Evolutionary conservation across 2,888 invertebrate species (phyloP).

Genomic region (Muscina levida): DNA sequence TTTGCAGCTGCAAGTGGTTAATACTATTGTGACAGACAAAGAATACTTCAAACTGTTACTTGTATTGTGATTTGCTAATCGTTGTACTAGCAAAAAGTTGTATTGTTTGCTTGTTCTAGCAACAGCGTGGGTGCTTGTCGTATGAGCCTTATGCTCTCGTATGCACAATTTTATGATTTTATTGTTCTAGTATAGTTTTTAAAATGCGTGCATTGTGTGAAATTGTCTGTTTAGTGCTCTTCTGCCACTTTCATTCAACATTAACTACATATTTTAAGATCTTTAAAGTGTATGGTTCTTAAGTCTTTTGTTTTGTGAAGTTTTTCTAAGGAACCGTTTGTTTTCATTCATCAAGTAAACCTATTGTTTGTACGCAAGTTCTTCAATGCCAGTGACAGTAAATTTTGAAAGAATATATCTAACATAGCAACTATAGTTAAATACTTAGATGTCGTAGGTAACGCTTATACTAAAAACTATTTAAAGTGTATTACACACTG

Average conservation of each 20-base stretch:
- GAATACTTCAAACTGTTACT: not conserved
- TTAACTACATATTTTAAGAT: not conserved
- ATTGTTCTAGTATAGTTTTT: not conserved
- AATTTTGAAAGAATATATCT: conserved; percentile 34
- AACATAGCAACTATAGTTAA: too few relatives aligned
- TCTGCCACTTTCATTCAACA: not conserved
- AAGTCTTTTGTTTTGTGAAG: not conserved
- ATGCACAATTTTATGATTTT: not conserved
- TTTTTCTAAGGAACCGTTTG: not conserved
- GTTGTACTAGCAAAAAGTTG: conserved; percentile 53
- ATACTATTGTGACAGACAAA: conserved; percentile 53
- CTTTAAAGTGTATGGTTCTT: not conserved
- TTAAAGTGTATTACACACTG: too few relatives aligned
- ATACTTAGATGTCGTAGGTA: too few relatives aligned
- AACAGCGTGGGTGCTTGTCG: not conserved
- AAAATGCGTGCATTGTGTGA: not conserved
- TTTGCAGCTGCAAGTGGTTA: not conserved
- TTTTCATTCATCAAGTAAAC: conserved; percentile 52
- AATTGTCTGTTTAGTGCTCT: too few relatives aligned
- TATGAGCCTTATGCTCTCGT: not conserved
- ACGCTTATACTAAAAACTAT: too few relatives aligned
- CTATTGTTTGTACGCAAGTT: conserved; percentile 48
- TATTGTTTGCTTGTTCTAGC: conserved; percentile 21
- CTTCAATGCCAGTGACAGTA: conserved; percentile 30
- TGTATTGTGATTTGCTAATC: conserved; percentile 41